phyloP scores from a whole-genome alignment of 2,888 invertebrate genomes.

The Nipponacmea schrenckii region DNA sequence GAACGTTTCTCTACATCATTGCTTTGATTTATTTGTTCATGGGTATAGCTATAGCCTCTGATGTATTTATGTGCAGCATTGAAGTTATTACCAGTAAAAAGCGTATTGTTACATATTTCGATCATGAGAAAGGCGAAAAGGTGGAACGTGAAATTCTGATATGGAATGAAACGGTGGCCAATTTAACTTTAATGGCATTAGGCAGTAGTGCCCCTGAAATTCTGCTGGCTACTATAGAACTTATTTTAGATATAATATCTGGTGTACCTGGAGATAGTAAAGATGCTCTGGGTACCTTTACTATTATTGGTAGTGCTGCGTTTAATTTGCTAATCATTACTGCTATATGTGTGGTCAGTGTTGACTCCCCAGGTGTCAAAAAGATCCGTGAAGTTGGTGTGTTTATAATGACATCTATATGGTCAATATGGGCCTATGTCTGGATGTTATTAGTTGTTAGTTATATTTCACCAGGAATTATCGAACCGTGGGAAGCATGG shows the following conservation, averaged over 20 bases:
- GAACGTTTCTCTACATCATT: slow-evolving; percentile 60
- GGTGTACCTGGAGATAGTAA: slow-evolving; percentile 34
- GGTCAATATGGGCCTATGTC: slow-evolving; percentile 65
- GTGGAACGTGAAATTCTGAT: slow-evolving; percentile 58
- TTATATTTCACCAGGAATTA: slow-evolving; percentile 51
- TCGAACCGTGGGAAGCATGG: slow-evolving; percentile 63
- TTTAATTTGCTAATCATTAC: slow-evolving; percentile 65
- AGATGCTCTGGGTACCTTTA: slow-evolving; percentile 62
- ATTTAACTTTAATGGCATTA: slow-evolving; percentile 64
- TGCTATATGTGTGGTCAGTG: slow-evolving; percentile 59
- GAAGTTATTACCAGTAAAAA: slow-evolving; percentile 65
- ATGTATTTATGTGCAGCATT: slow-evolving; percentile 64
- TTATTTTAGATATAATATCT: slow-evolving; percentile 23
- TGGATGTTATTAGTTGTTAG: slow-evolving; percentile 63
- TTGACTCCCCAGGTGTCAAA: slow-evolving; percentile 48
- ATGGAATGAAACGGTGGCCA: slow-evolving; percentile 67
- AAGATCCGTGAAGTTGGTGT: slow-evolving; percentile 60
- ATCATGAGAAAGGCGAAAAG: slow-evolving; percentile 56
- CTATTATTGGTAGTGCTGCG: slow-evolving; percentile 65
- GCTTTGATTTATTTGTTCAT: slow-evolving; percentile 62
- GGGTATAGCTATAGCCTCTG: slow-evolving; percentile 63
- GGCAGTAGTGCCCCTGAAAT: slow-evolving; percentile 66
- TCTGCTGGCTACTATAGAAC: slow-evolving; percentile 57
- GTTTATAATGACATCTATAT: slow-evolving; percentile 57
- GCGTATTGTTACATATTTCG: slow-evolving; percentile 54